Conservation (phyloP, 2,797 vertebrate species). For the Buphagus erythrorhynchus region DNA sequence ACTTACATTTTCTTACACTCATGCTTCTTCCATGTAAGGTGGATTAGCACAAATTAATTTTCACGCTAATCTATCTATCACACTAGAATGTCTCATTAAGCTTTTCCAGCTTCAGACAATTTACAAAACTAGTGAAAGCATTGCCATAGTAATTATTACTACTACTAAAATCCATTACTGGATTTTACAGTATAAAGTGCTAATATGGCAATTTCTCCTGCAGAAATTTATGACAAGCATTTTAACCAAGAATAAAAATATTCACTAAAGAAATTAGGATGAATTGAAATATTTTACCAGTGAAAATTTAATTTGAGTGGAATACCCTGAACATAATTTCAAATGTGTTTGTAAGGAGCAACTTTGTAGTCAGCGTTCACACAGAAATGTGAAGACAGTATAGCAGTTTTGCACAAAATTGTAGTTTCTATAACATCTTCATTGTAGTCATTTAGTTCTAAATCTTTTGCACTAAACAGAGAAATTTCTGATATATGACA, state of each 20-base stretch:
- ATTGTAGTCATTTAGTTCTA: not conserved
- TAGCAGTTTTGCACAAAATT: not conserved
- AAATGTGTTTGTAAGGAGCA: not conserved
- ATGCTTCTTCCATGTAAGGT: not conserved
- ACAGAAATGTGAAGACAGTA: not conserved
- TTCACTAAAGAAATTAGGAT: not conserved
- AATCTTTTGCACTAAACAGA: not conserved
- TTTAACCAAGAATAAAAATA: not conserved
- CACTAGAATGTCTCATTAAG: not conserved
- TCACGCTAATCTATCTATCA: not conserved
- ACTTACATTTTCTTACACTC: not conserved
- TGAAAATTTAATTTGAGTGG: not conserved
- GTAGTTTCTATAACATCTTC: not conserved
- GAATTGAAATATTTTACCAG: not conserved
- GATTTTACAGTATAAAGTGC: not conserved
- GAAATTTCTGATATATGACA: not conserved
- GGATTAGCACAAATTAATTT: slow-evolving; percentile 27
- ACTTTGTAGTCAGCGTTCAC: not conserved
- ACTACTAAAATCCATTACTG: not conserved
- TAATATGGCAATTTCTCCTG: not conserved
- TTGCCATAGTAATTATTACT: not conserved
- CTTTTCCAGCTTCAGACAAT: not conserved
- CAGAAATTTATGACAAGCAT: not conserved
- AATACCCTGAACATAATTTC: not conserved
- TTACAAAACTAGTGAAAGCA: not conserved